These are phyloP conservation scores for Amphipyra berbera DNA, from an alignment of 2,888 invertebrate genomes.

Conservation along the genomic window DNA sequence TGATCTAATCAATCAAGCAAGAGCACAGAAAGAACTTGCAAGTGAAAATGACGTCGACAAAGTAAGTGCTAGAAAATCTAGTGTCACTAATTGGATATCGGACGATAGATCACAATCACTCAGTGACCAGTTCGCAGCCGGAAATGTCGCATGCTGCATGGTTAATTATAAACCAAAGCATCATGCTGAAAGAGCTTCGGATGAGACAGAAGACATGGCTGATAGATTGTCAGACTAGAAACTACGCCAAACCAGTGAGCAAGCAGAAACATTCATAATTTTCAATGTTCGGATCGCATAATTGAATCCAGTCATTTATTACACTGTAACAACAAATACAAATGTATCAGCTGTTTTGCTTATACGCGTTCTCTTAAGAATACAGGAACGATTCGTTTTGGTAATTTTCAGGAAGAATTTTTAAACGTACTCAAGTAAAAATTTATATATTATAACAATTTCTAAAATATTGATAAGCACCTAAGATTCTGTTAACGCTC, in stretches of 20 bases:
- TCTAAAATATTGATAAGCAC: too few species aligned
- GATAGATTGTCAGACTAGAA: conserved; percentile 11
- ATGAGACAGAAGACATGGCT: conserved; percentile 18
- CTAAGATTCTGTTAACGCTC: too few species aligned
- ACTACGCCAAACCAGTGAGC: conserved; percentile 1
- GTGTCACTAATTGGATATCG: conserved; percentile 12
- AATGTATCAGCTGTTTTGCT: too few species aligned
- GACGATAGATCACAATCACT: conserved; percentile 38
- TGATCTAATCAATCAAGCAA: background rate
- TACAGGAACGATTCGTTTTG: too few species aligned
- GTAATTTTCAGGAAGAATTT: too few species aligned
- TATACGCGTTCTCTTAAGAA: too few species aligned
- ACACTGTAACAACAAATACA: background rate
- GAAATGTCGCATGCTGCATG: conserved; percentile 45
- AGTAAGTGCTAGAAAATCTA: conserved; percentile 1
- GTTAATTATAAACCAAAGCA: conserved; percentile 44
- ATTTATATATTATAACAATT: too few species aligned
- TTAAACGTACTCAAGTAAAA: too few species aligned
- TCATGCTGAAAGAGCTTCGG: conserved; percentile 26
- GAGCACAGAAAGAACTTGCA: background rate
- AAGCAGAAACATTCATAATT: background rate
- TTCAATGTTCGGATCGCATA: background rate
- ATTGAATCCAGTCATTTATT: background rate
- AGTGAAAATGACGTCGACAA: background rate
- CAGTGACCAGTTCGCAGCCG: conserved; percentile 22